Percentiles rank a stretch among this genome's conserved stretches.
Evolutionary conservation across 2,797 vertebrate species (phyloP).

Genomic region (Potorous gilbertii): DNA sequence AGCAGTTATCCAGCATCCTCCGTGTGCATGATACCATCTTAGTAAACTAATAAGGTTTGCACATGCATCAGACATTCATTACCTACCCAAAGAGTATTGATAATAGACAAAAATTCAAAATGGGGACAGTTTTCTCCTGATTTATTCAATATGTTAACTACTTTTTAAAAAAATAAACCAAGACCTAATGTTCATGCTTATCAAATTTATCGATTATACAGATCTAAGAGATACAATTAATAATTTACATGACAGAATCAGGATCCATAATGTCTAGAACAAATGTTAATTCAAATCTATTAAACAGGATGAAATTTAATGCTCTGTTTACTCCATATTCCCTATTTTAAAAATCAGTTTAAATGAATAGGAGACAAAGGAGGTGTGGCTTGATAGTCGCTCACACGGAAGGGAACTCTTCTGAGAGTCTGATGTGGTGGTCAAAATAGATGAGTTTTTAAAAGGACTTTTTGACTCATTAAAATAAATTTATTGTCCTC

Average conservation of each 20-base stretch:
- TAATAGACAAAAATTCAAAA: neutral
- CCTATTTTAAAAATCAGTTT: neutral
- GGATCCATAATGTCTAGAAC: neutral
- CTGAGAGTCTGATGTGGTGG: neutral
- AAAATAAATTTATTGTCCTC: neutral
- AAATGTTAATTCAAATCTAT: neutral
- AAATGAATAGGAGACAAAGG: neutral
- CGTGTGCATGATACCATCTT: neutral
- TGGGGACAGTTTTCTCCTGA: neutral
- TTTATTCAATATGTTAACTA: neutral
- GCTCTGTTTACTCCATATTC: neutral
- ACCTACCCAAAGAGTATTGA: neutral
- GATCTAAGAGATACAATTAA: neutral
- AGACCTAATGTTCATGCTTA: neutral
- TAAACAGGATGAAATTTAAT: neutral
- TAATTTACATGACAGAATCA: neutral
- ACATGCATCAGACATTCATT: neutral
- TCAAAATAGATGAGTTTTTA: neutral
- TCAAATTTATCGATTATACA: neutral
- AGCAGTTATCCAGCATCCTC: neutral
- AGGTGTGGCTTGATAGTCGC: neutral
- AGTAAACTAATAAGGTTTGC: neutral
- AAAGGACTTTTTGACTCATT: neutral
- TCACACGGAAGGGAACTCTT: neutral
- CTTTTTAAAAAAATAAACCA: neutral